These are phyloP conservation scores for Aphodius sticticus DNA, from an alignment of 2,888 invertebrate species.

Conservation along the genomic window DNA sequence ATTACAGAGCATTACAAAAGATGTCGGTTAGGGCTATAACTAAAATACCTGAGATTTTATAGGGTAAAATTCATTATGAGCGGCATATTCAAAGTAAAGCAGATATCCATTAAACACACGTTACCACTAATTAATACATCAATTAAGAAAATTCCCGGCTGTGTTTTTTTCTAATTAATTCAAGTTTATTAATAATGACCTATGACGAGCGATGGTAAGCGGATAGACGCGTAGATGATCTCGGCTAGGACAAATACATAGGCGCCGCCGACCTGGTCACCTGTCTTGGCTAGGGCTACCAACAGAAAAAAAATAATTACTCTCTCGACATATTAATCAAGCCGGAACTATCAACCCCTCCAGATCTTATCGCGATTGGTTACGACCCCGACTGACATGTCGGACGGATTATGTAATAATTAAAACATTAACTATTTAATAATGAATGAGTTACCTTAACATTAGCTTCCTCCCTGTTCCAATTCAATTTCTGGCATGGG, in stretches of 20 bases:
- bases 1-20: no score
- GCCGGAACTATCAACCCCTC: constrained; percentile 20
- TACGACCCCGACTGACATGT: constrained; percentile 17
- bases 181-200: constrained; percentile 30
- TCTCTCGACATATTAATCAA: constrained; percentile 35
- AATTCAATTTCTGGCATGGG: not conserved
- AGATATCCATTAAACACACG: constrained; percentile 29
- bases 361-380: constrained; percentile 18
- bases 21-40: not conserved
- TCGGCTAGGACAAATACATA: constrained; percentile 20
- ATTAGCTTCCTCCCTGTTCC: not conserved
- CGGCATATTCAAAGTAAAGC: not conserved
- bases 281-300: constrained; percentile 15
- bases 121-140: constrained; percentile 37
- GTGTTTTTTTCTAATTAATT: constrained; percentile 34
- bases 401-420: constrained; percentile 20
- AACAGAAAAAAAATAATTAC: constrained; percentile 34
- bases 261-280: constrained; percentile 17
- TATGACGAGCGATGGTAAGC: constrained; percentile 20
- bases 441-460: constrained; percentile 6
- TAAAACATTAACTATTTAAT: constrained; percentile 19
- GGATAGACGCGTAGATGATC: constrained; percentile 4
- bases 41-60: not conserved
- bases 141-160: constrained; percentile 34
- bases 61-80: not conserved